These are phyloP conservation scores for Aphodius granarius DNA, from an alignment of 2,888 invertebrate genomes.

Conservation along the genomic window DNA sequence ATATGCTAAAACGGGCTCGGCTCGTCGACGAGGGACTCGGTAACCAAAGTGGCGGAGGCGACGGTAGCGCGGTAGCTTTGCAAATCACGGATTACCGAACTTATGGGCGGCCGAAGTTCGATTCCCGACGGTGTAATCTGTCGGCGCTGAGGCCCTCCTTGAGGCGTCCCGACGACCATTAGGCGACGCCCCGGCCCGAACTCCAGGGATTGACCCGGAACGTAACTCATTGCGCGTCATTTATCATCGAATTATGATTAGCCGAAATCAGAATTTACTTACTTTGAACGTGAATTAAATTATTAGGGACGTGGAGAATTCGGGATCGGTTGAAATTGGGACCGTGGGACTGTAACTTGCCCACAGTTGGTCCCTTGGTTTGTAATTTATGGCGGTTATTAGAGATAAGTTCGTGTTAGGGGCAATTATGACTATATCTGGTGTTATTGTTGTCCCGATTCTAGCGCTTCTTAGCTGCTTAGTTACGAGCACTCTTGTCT, in stretches of 20 bases:
- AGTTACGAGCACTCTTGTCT: neutral
- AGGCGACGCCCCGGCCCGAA: conserved; percentile 37
- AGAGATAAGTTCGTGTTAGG: neutral
- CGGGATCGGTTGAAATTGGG: neutral
- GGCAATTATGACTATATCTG: neutral
- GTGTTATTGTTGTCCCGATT: neutral
- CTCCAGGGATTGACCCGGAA: conserved; percentile 47
- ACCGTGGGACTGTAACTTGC: neutral
- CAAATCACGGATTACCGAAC: conserved; percentile 52
- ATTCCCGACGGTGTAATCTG: conserved; percentile 53
- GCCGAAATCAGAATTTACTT: conserved; percentile 44
- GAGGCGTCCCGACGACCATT: conserved; percentile 50
- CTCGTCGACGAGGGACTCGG: neutral
- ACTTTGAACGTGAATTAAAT: neutral
- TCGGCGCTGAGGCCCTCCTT: conserved; percentile 44
- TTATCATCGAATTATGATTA: conserved; percentile 49
- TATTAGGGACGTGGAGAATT: neutral
- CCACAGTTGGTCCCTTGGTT: neutral
- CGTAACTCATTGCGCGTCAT: conserved; percentile 45
- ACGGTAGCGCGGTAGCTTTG: conserved; percentile 40
- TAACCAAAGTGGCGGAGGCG: conserved; percentile 2
- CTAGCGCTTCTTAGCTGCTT: neutral
- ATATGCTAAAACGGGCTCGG: neutral
- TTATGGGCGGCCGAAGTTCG: conserved; percentile 48
- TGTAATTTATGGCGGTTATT: neutral